A percentile compares a stretch with the other conserved stretches of the same genome.
Conservation (phyloP, 1,140 invertebrate species). For the Conus betulinus region DNA sequence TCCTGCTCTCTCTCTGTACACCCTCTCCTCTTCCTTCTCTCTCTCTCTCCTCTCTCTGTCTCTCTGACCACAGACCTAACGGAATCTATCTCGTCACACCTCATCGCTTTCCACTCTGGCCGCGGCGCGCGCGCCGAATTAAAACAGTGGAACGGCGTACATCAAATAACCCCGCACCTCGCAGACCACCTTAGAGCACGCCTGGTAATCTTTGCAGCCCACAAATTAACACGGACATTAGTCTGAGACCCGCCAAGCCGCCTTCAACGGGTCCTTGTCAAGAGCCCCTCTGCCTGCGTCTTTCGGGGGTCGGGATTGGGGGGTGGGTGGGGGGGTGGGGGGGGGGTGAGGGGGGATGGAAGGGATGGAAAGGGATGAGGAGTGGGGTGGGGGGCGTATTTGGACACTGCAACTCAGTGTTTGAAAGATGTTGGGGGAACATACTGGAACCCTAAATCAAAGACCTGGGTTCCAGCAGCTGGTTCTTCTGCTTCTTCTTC, state of each 20-base stretch:
- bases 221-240: conserved; percentile 11
- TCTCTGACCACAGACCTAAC: not conserved
- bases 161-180: not conserved
- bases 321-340: no score
- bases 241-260: not conserved
- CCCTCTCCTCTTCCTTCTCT: not conserved
- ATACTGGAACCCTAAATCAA: no score
- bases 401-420: no score
- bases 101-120: not conserved
- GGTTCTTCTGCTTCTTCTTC: no score
- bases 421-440: no score
- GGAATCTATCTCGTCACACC: not conserved
- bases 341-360: no score
- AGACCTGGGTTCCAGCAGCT: no score
- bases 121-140: not conserved
- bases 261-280: not conserved
- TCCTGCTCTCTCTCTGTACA: not conserved
- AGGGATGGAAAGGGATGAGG: no score
- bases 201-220: not conserved
- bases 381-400: no score
- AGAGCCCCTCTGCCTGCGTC: not conserved
- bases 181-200: not conserved
- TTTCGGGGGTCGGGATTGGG: not conserved
- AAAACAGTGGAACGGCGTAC: not conserved
- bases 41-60: not conserved